Percentiles rank a stretch among this genome's conserved stretches.
These are phyloP conservation scores for Chaitophorus viminalis DNA, from an alignment of 2,888 invertebrate genomes.

Conservation along the genomic window DNA sequence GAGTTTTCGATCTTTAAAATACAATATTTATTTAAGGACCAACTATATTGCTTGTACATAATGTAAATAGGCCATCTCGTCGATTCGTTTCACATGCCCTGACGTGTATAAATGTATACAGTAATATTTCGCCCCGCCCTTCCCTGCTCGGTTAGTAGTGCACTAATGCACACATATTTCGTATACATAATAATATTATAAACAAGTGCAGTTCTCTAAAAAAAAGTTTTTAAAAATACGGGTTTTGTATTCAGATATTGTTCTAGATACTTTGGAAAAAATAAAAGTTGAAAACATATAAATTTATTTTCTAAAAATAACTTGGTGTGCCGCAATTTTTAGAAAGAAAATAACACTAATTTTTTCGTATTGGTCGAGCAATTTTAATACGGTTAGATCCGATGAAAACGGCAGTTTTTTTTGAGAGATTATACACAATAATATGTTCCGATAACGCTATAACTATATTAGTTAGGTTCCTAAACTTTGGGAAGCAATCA, in stretches of 20 bases:
- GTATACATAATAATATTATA: background rate
- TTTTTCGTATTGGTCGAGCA: no score
- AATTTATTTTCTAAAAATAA: background rate
- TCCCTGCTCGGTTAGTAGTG: background rate
- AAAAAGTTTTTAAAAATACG: background rate
- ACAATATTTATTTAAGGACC: background rate
- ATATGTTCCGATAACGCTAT: no score
- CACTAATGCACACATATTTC: background rate
- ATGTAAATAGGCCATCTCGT: background rate
- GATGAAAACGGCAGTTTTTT: no score
- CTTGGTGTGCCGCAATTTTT: background rate
- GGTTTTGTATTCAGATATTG: background rate
- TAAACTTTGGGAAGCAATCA: no score
- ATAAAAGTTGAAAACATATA: background rate
- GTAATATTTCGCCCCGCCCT: background rate
- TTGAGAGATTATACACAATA: no score
- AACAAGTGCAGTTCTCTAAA: background rate
- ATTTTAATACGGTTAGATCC: no score
- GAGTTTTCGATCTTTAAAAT: background rate
- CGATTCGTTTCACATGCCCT: constrained; percentile 2
- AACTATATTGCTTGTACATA: background rate
- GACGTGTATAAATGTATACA: background rate
- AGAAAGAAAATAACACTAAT: background rate
- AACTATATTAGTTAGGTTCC: no score
- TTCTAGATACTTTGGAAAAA: background rate